These are phyloP conservation scores for Epinotia brunnichana DNA, from an alignment of 2,888 invertebrate genomes.

Conservation along the genomic window DNA sequence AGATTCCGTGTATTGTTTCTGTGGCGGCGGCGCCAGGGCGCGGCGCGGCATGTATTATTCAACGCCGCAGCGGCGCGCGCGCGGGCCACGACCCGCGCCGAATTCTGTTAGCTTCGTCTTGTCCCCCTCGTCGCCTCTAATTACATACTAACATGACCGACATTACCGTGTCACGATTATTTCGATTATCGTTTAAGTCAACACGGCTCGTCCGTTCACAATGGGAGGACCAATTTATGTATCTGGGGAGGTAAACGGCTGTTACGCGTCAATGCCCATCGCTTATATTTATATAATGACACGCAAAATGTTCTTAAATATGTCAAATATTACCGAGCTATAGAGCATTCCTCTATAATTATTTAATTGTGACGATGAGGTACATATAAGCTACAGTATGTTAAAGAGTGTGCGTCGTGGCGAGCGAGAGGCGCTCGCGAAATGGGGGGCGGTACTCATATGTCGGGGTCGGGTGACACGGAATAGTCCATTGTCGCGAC, in stretches of 20 bases:
- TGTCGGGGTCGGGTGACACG: constrained; percentile 71
- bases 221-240: constrained; percentile 49
- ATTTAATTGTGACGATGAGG: not conserved
- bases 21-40: constrained; percentile 65
- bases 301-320: constrained; percentile 21
- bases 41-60: constrained; percentile 74
- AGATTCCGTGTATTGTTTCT: constrained; percentile 68
- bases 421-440: constrained; percentile 46
- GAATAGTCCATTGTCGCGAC: constrained; percentile 71
- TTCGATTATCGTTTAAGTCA: constrained; percentile 65
- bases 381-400: not conserved
- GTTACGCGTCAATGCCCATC: constrained; percentile 30
- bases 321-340: not conserved
- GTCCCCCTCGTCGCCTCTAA: constrained; percentile 68
- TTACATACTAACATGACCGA: constrained; percentile 75
- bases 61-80: constrained; percentile 53
- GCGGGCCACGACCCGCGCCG: constrained; percentile 72
- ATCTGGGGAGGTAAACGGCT: constrained; percentile 40
- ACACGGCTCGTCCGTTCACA: constrained; percentile 58
- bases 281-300: constrained; percentile 13
- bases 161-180: constrained; percentile 71
- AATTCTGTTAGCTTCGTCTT: constrained; percentile 72
- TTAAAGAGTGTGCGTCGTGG: constrained; percentile 38
- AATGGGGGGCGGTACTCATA: constrained; percentile 55
- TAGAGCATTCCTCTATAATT: not conserved